phyloP scores from a whole-genome alignment of 2,888 invertebrate species.

The Amaurobius ferox region DNA sequence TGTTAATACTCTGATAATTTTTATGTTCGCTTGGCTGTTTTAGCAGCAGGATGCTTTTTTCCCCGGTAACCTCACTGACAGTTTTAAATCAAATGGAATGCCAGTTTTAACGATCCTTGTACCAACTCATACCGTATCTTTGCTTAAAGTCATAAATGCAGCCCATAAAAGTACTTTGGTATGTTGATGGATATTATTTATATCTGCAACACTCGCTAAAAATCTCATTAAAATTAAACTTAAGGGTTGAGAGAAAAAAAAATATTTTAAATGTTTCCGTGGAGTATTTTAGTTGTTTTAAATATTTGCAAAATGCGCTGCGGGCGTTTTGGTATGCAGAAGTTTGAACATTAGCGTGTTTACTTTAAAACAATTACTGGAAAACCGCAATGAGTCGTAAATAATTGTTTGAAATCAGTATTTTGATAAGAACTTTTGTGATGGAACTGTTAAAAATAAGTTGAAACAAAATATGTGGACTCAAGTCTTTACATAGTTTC shows the following conservation, averaged over 20 bases:
- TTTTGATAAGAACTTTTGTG: too few species aligned
- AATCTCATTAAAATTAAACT: conserved; percentile 51
- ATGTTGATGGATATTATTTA: conserved; percentile 56
- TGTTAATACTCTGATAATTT: conserved; percentile 18
- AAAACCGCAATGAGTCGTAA: neutral
- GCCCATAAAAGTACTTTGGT: conserved; percentile 49
- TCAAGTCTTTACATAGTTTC: too few species aligned
- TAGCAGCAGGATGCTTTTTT: neutral
- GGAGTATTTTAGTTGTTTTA: neutral
- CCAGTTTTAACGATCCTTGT: conserved; percentile 22
- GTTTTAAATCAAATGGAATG: conserved; percentile 61
- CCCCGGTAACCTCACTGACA: neutral
- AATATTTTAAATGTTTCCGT: neutral
- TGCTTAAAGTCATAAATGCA: conserved; percentile 42
- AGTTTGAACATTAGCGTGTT: neutral
- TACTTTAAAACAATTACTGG: neutral
- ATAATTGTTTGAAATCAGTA: neutral
- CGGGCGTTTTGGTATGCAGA: neutral
- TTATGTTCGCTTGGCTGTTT: conserved; percentile 23
- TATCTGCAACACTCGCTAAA: conserved; percentile 32
- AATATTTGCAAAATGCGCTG: neutral
- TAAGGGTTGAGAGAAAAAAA: neutral
- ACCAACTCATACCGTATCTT: neutral
- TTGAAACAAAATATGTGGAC: too few species aligned
- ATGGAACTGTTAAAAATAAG: too few species aligned